Evolutionary conservation across 1,140 invertebrate genomes (phyloP).

Genomic region (Zelostemma sp.): DNA sequence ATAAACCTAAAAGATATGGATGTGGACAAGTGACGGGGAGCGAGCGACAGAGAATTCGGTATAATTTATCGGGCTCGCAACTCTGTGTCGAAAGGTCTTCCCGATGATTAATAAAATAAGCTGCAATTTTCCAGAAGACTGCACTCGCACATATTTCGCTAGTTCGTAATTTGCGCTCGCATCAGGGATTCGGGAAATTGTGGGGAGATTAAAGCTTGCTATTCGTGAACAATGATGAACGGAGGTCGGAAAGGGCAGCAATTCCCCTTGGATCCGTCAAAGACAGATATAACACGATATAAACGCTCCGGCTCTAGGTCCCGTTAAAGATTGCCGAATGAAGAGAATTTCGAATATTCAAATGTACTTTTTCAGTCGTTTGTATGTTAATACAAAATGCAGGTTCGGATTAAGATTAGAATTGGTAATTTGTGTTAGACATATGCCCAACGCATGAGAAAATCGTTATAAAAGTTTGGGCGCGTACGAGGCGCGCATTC

Average conservation of each 20-base stretch:
- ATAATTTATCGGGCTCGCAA: no score
- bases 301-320: constrained; percentile 8
- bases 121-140: constrained; percentile 64
- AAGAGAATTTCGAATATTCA: neutral
- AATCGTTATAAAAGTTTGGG: constrained; percentile 16
- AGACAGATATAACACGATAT: constrained; percentile 30
- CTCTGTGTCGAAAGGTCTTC: constrained; percentile 47
- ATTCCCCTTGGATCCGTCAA: constrained; percentile 19
- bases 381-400: neutral
- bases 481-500: constrained; percentile 52
- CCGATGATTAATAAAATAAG: constrained; percentile 54
- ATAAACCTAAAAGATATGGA: no score
- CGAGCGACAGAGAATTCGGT: constrained; percentile 21
- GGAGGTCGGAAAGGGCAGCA: constrained; percentile 32
- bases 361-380: no score
- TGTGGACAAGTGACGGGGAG: constrained; percentile 21
- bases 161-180: constrained; percentile 47
- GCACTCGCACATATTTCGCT: constrained; percentile 33
- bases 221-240: constrained; percentile 55
- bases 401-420: neutral
- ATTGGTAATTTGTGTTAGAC: neutral
- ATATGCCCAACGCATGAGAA: constrained; percentile 19
- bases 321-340: neutral
- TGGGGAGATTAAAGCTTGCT: constrained; percentile 59
- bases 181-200: constrained; percentile 50